These are phyloP conservation scores for Bugula neritina DNA, from an alignment of 2,888 invertebrate species.

Conservation along the genomic window DNA sequence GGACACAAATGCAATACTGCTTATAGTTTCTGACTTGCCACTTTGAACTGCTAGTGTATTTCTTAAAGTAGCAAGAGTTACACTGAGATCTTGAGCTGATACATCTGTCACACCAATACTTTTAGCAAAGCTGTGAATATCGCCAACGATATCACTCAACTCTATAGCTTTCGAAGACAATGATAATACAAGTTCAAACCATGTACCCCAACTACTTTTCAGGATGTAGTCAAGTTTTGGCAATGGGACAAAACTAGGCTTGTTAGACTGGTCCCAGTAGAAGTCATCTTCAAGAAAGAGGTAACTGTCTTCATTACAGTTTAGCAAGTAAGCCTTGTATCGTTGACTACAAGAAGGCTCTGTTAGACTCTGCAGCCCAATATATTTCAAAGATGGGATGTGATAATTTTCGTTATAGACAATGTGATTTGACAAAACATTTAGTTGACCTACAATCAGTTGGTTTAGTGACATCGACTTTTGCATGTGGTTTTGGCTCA, in stretches of 20 bases:
- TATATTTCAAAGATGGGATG: neutral
- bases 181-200: neutral
- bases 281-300: neutral
- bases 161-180: neutral
- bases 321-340: neutral
- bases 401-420: neutral
- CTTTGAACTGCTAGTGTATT: neutral
- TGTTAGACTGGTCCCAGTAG: neutral
- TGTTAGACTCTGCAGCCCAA: neutral
- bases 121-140: neutral
- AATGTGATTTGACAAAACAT: neutral
- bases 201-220: neutral
- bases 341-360: neutral
- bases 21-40: neutral
- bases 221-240: neutral
- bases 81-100: too few relatives aligned
- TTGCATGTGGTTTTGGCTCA: neutral
- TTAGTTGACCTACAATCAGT: neutral
- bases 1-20: neutral
- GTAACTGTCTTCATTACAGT: neutral
- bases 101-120: neutral
- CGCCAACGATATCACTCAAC: neutral
- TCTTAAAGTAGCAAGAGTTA: neutral
- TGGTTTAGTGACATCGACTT: neutral
- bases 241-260: neutral